Conservation (phyloP, 2,113 vertebrate genomes). For the Struthidea cinerea region DNA sequence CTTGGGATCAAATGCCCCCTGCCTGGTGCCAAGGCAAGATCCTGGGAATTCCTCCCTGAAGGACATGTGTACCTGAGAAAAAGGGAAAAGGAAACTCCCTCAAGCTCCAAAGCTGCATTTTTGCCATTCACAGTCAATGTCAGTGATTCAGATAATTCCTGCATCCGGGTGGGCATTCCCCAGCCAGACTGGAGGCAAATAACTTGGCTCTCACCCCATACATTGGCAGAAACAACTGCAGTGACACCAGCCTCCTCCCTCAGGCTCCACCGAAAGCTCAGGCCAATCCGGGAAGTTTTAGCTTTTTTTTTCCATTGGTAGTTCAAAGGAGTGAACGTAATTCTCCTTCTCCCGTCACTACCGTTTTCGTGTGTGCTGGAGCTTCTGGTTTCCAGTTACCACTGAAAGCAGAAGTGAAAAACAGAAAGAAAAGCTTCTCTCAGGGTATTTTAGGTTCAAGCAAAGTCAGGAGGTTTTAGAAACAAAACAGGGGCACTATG, state of each 20-base stretch:
- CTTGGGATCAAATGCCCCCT: not conserved
- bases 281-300: not conserved
- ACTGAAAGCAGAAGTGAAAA: slow-evolving; percentile 44
- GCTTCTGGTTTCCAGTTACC: slow-evolving; percentile 39
- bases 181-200: not conserved
- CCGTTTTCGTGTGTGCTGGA: not conserved
- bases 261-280: not conserved
- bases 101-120: not conserved
- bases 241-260: not conserved
- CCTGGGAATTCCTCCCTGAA: not conserved
- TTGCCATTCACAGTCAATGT: not conserved
- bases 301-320: not conserved
- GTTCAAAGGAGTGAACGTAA: not conserved
- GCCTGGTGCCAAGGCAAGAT: not conserved
- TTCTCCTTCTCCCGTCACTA: not conserved
- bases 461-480: not conserved
- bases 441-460: not conserved
- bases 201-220: not conserved
- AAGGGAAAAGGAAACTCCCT: not conserved
- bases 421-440: not conserved
- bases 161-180: not conserved
- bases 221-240: not conserved
- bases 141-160: not conserved
- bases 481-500: not conserved
- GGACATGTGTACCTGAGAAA: not conserved